Evolutionary conservation across 1,140 invertebrate species (phyloP).

Genomic region (Heliconius himera): DNA sequence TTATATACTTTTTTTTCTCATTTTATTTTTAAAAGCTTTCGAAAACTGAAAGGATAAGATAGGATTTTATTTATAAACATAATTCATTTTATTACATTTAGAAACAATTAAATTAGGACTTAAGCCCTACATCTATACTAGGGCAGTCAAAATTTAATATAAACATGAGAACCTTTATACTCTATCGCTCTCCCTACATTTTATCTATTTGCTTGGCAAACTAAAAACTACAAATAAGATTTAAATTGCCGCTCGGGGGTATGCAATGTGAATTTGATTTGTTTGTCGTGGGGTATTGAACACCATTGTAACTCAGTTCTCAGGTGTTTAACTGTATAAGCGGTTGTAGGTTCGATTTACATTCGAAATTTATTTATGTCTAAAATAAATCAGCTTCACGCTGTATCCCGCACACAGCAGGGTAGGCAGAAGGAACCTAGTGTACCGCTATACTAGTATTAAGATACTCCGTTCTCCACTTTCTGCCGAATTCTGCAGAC

Average conservation of each 20-base stretch:
- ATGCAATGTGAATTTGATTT: slow-evolving; percentile 15
- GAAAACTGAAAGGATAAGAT: too few relatives aligned
- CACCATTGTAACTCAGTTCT: not conserved
- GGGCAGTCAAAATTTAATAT: slow-evolving; percentile 15
- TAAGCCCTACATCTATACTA: not conserved
- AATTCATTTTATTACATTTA: too few relatives aligned
- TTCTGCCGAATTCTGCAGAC: too few relatives aligned
- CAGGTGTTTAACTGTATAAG: not conserved
- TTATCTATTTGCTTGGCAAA: slow-evolving; percentile 60
- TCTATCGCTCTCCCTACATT: slow-evolving; percentile 13
- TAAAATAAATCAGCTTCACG: too few relatives aligned
- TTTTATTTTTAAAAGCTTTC: too few relatives aligned
- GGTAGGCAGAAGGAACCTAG: too few relatives aligned
- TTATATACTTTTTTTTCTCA: too few relatives aligned
- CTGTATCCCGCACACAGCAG: too few relatives aligned
- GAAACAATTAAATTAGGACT: not conserved
- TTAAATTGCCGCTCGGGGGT: slow-evolving; percentile 57
- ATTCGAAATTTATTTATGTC: too few relatives aligned
- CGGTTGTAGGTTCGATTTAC: not conserved
- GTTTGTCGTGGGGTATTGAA: slow-evolving; percentile 18
- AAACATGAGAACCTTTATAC: slow-evolving; percentile 10
- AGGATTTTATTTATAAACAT: too few relatives aligned
- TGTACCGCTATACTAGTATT: too few relatives aligned
- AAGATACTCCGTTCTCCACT: too few relatives aligned
- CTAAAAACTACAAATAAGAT: slow-evolving; percentile 74